Percentiles rank a stretch among this genome's conserved stretches.
Evolutionary conservation across 2,113 vertebrate genomes (phyloP).

Genomic region (Oryzias celebensis): DNA sequence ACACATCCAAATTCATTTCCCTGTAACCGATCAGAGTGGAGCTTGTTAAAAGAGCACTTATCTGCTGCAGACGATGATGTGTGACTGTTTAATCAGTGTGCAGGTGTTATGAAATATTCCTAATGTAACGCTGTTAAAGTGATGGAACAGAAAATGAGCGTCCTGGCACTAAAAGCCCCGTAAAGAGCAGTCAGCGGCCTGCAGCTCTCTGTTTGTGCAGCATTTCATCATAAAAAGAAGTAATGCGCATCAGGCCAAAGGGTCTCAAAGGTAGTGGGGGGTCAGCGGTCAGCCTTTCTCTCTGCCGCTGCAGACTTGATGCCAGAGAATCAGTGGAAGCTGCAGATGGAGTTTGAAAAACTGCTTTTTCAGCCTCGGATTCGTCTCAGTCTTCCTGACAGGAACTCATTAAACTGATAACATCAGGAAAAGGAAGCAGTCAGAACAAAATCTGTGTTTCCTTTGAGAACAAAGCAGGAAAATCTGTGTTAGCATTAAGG

Average conservation of each 20-base stretch:
- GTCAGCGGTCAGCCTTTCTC: too few species aligned
- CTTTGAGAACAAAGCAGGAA: background rate
- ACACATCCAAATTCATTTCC: too few species aligned
- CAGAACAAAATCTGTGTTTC: background rate
- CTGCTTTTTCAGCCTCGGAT: background rate
- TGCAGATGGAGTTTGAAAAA: slow-evolving; percentile 4
- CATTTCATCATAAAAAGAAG: background rate
- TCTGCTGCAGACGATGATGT: too few species aligned
- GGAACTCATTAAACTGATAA: slow-evolving; percentile 1
- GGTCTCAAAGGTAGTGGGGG: background rate
- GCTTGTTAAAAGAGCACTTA: too few species aligned
- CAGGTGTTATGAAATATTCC: too few species aligned
- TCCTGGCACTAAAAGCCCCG: too few species aligned
- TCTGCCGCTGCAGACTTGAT: background rate
- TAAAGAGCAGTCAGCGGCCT: too few species aligned
- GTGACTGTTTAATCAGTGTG: too few species aligned
- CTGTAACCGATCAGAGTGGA: too few species aligned
- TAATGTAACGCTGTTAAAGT: too few species aligned
- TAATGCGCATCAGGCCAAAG: slow-evolving; percentile 1
- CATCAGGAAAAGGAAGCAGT: slow-evolving; percentile 15
- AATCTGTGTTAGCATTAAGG: background rate
- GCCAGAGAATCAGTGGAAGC: background rate
- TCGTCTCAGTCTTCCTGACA: background rate
- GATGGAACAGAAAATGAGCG: too few species aligned
- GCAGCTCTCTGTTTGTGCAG: too few species aligned